A percentile compares a stretch with the other conserved stretches of the same genome.
Evolutionary conservation across 2,797 vertebrate species (phyloP).

Genomic region (Poecilia wingei): DNA sequence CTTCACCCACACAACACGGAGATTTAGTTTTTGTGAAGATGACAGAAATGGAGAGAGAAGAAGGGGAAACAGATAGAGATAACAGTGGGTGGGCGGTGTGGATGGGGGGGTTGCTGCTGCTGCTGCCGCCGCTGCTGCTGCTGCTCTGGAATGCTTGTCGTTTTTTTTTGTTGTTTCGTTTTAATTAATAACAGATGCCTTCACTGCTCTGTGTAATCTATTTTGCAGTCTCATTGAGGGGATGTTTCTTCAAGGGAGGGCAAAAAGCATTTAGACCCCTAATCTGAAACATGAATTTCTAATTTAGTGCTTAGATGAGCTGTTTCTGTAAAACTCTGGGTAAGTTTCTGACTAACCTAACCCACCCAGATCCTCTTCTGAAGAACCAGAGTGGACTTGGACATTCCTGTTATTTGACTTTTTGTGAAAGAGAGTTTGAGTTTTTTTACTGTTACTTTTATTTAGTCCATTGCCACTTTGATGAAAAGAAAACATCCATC

Average conservation of each 20-base stretch:
- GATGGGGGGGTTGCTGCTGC: constrained; percentile 22
- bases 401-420: background rate
- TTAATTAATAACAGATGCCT: constrained; percentile 79
- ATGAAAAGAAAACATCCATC: too few relatives aligned
- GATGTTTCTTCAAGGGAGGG: constrained; percentile 4
- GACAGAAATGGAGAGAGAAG: constrained; percentile 37
- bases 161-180: constrained; percentile 74
- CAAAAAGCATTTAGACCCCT: background rate
- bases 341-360: background rate
- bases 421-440: background rate
- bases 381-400: background rate
- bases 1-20: constrained; percentile 31
- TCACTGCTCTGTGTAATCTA: constrained; percentile 30
- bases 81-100: constrained; percentile 46
- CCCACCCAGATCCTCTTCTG: background rate
- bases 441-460: background rate
- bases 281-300: constrained; percentile 10
- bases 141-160: constrained; percentile 73
- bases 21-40: constrained; percentile 32
- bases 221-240: constrained; percentile 16
- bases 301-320: background rate
- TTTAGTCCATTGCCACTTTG: background rate
- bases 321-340: background rate
- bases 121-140: constrained; percentile 40
- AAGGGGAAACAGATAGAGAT: constrained; percentile 50